Evolutionary conservation across 2,113 vertebrate species (phyloP), one percentile per base, ranked within the genome.

Genomic region (Thinocorus orbignyianus): DNA sequence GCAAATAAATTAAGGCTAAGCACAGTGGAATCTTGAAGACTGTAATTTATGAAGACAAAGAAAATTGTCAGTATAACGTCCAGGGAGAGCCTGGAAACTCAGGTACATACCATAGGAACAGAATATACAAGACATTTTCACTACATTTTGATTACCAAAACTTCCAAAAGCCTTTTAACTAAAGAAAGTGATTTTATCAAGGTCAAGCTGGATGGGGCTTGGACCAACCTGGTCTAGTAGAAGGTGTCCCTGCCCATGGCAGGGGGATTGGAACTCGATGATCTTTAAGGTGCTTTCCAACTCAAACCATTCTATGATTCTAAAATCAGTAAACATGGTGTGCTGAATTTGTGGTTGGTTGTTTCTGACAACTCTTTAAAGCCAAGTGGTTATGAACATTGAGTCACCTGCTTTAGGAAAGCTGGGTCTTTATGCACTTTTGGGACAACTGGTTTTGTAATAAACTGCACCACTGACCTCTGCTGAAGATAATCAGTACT

Each of bases 401-500:
- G 78, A 28, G 20, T 23, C 17, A n/a, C 42, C 48, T 64, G 35
- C 11, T 65, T 81, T 60, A 84, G 46, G 31, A 42, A 74, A 57
- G 1, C 19, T 71, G 25, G 4, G 37, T 44, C 41, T 76, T 9
- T 8, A 11, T 33, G 20, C 8, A 44, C 4, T 64, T 86, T 70
- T 48, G 44, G 82, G 73, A 68, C 39, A 65, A 41, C 5, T 2
- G 7, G 64, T 52, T 74, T 93, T 10, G 22, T 79, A 71, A 28
- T 48, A 52, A 94, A 81, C 52, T 71, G 19, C 88, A 65, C 55
- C 69, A 76, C 76, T 96, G 85, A 94, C 95, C 88, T 93, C 95
- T 93, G 80, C 80, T 93, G 95, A 94, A 96, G 80, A 48, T 46
- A 94, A 74, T 44, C 17, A 78, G 65, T 90, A 94, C 48, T 76